Evolutionary conservation across 2,888 invertebrate genomes (phyloP).

Genomic region (Cantharis rufa): DNA sequence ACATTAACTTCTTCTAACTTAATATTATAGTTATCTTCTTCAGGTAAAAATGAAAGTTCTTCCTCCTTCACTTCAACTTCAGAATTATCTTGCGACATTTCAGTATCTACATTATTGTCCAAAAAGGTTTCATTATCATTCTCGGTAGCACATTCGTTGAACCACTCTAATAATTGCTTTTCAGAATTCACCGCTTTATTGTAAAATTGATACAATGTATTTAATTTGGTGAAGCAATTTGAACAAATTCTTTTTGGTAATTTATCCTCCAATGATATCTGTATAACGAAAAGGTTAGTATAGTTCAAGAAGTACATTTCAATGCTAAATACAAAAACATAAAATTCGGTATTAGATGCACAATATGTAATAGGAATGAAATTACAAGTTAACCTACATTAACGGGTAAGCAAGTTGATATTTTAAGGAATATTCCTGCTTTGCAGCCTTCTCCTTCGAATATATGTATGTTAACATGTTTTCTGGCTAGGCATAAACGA

Average conservation of each 20-base stretch:
- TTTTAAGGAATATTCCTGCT: not conserved
- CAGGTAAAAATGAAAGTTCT: not conserved
- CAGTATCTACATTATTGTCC: not conserved
- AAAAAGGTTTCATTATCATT: not conserved
- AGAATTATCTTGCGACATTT: not conserved
- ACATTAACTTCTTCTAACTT: not conserved
- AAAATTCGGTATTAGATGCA: not conserved
- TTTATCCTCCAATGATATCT: not conserved
- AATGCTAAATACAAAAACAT: not conserved
- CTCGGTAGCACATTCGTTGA: not conserved
- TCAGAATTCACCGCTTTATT: not conserved
- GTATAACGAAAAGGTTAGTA: not conserved
- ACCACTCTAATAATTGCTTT: not conserved
- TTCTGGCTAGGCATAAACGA: not conserved
- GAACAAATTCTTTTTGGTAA: not conserved
- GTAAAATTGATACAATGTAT: not conserved
- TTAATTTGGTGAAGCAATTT: not conserved
- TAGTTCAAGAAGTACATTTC: not conserved
- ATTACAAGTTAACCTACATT: not conserved
- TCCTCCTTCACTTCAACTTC: not conserved
- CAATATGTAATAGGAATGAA: not conserved
- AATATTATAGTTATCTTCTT: not conserved
- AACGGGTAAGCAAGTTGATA: not conserved
- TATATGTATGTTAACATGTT: not conserved
- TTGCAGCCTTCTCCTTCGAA: not conserved